Percentiles rank a stretch among this genome's conserved stretches.
Evolutionary conservation across 1,140 invertebrate genomes (phyloP).

Genomic region (Zaprionus vittiger): DNA sequence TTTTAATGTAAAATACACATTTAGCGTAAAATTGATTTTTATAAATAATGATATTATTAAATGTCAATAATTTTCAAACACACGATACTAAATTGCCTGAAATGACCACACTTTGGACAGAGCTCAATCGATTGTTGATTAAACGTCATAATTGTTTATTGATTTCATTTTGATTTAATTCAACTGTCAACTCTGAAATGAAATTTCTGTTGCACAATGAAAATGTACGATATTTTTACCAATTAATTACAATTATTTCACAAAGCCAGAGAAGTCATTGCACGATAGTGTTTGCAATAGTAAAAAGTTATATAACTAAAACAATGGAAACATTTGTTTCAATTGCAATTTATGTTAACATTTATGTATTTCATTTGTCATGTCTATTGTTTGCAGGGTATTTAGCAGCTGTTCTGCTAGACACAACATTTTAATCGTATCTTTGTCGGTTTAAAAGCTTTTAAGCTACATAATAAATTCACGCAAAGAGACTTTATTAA

Average conservation of each 20-base stretch:
- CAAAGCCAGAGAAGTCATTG: neutral
- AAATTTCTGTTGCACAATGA: neutral
- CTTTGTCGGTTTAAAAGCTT: neutral
- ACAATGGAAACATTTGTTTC: neutral
- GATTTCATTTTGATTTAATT: neutral
- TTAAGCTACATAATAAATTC: slow-evolving; percentile 30
- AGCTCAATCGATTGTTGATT: neutral
- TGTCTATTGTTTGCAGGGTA: neutral
- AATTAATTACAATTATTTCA: neutral
- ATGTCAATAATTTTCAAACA: neutral
- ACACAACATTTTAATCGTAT: neutral
- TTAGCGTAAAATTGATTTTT: neutral
- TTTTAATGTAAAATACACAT: too few relatives aligned
- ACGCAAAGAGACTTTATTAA: slow-evolving; percentile 42
- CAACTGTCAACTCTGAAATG: neutral
- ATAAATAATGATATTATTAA: neutral
- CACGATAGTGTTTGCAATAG: neutral
- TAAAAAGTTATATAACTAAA: neutral
- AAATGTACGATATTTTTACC: neutral
- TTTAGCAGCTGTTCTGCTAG: neutral
- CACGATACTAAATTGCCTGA: too few relatives aligned
- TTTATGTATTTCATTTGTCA: neutral
- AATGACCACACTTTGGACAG: too few relatives aligned
- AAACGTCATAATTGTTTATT: slow-evolving; percentile 2
- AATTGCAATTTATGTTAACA: neutral